Percentiles rank a stretch among this genome's conserved stretches.
Evolutionary conservation across 2,888 invertebrate species (phyloP).

Genomic region (Ceraclea dissimilis): DNA sequence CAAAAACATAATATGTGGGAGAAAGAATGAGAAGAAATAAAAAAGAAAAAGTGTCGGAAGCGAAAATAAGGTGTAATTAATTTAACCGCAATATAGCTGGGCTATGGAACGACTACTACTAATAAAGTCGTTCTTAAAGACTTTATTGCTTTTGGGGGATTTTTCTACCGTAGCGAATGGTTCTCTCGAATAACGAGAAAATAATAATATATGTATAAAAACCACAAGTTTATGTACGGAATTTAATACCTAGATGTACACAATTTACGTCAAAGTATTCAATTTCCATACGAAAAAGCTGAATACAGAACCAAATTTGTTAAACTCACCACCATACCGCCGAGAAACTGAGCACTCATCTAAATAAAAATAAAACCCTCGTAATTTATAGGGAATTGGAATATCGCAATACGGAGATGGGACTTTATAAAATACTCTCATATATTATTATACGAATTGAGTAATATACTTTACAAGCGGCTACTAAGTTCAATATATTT

Average conservation of each 20-base stretch:
- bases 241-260: neutral
- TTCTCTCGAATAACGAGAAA: neutral
- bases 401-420: too few relatives aligned
- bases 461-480: too few relatives aligned
- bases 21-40: neutral
- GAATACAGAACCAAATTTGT: neutral
- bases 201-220: neutral
- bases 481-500: too few relatives aligned
- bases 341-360: too few relatives aligned
- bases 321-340: neutral
- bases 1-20: too few relatives aligned
- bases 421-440: too few relatives aligned
- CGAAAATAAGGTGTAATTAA: neutral
- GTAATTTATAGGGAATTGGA: too few relatives aligned
- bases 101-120: neutral
- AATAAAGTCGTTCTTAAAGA: neutral
- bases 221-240: neutral
- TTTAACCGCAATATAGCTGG: neutral
- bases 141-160: neutral
- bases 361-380: too few relatives aligned
- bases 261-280: neutral
- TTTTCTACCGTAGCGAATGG: neutral
- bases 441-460: too few relatives aligned
- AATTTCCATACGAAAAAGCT: neutral
- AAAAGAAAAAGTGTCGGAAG: neutral